Percentiles rank a stretch among this genome's conserved stretches.
Evolutionary conservation across 2,888 invertebrate genomes (phyloP).

Genomic region (Drosophila neoperkinsi): DNA sequence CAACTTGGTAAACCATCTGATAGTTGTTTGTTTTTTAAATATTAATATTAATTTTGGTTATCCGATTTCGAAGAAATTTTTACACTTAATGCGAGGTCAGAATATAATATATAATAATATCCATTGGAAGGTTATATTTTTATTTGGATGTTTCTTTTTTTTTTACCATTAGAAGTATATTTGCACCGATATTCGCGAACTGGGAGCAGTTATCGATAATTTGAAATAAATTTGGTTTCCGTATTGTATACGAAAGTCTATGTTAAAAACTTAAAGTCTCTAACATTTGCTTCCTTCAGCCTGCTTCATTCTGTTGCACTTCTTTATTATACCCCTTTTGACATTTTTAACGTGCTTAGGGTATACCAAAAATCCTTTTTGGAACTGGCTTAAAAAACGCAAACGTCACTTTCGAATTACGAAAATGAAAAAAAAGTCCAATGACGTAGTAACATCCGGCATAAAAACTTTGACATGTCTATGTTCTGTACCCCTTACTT

Average conservation of each 20-base stretch:
- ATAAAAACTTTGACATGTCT: conserved; percentile 56
- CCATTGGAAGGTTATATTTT: not conserved
- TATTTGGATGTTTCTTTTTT: too few species aligned
- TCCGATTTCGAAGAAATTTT: not conserved
- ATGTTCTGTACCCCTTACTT: conserved; percentile 33
- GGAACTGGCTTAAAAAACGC: conserved; percentile 36
- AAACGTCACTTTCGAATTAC: conserved; percentile 29
- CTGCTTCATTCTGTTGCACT: not conserved
- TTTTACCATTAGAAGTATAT: too few species aligned
- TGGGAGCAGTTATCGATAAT: not conserved
- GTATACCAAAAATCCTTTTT: conserved; percentile 5
- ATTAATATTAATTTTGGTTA: not conserved
- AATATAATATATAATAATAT: too few species aligned
- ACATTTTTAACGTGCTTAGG: not conserved
- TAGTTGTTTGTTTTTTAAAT: not conserved
- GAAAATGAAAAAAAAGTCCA: conserved; percentile 5
- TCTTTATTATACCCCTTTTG: not conserved
- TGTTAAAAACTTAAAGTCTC: not conserved
- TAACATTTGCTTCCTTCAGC: not conserved
- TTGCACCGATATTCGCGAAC: not conserved
- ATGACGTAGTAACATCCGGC: conserved; percentile 32
- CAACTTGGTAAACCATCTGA: not conserved
- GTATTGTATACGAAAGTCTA: not conserved
- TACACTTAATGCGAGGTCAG: not conserved
- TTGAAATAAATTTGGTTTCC: not conserved